Evolutionary conservation across 2,113 vertebrate species (phyloP).

Genomic region (Gulo gulo): DNA sequence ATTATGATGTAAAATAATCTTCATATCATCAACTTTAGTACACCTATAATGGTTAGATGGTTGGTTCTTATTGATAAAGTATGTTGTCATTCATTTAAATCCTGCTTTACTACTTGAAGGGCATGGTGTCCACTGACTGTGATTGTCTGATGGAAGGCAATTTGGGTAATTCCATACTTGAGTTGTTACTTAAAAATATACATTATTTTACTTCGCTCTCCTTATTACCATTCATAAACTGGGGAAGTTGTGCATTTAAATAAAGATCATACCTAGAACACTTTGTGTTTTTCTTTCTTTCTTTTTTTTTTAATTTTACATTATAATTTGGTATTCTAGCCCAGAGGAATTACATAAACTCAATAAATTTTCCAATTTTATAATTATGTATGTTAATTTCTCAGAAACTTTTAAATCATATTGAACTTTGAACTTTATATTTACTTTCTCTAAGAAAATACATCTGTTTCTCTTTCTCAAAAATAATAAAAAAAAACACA

Average conservation of each 20-base stretch:
- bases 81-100: constrained; percentile 70
- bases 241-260: accelerated
- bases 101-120: constrained; percentile 69
- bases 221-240: background rate
- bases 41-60: constrained; percentile 19
- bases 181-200: background rate
- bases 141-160: background rate
- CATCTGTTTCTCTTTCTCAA: background rate
- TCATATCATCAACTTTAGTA: constrained; percentile 32
- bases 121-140: background rate
- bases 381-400: background rate
- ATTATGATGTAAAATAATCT: constrained; percentile 76
- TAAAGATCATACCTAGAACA: background rate
- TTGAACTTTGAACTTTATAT: constrained; percentile 29
- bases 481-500: background rate
- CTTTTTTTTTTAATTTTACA: background rate
- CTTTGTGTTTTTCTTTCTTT: background rate
- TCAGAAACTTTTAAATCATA: background rate
- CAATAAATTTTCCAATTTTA: background rate
- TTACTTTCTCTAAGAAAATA: background rate
- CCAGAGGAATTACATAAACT: background rate
- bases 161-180: background rate
- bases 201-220: accelerated
- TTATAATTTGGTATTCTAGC: background rate
- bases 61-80: constrained; percentile 69